Evolutionary conservation across 2,113 vertebrate species (phyloP), one percentile per base, ranked within the genome.

Genomic region (Rhineura floridana): DNA sequence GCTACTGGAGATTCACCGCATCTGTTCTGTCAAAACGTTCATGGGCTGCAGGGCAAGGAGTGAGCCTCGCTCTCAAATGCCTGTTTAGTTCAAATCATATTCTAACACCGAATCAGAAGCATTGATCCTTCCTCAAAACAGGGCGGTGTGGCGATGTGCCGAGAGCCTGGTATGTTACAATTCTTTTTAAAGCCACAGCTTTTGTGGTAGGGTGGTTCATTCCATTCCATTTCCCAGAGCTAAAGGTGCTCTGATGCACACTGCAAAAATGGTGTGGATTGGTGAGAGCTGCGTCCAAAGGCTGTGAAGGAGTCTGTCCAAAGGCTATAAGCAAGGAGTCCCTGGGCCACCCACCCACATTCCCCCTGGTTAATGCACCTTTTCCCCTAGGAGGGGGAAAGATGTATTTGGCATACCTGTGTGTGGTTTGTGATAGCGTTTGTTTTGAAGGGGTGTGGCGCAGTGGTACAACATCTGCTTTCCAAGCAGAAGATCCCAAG

Each of bases 1-100:
- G 25, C 86, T 88, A 81, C 83, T 33, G 75, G 89, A 95, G 86
- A 72, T 65, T 81, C 91, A 85, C 88, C 76, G 62, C 84, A 86
- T 91, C 87, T 93, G 89, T 83, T 92, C 39, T 79, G 46, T 30
- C 46, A 63, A 83, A 21, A 69, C 42, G 12, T 75, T 83, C 48
- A 21, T 77, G 69, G 62, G 81, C 69, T 83, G 62, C 80, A 6
- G 28, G 7, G 63, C 63, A 42, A 62, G 87, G 85, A 80, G 73
- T 9, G 70, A 12, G 90, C n/a, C n/a, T n/a, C n/a, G n/a, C n/a
- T 86, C 65, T 79, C 85, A 59, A 0, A 25, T 44, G 39, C 80
- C 28, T 12, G 59, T 23, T 39, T 73, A 19, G 55, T 85, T 86
- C 33, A 77, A 23, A 36, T 79, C 77, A 30, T 30, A 30, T 48